phyloP scores from a whole-genome alignment of 1,140 invertebrate species.

The Neotoxoptera formosana region DNA sequence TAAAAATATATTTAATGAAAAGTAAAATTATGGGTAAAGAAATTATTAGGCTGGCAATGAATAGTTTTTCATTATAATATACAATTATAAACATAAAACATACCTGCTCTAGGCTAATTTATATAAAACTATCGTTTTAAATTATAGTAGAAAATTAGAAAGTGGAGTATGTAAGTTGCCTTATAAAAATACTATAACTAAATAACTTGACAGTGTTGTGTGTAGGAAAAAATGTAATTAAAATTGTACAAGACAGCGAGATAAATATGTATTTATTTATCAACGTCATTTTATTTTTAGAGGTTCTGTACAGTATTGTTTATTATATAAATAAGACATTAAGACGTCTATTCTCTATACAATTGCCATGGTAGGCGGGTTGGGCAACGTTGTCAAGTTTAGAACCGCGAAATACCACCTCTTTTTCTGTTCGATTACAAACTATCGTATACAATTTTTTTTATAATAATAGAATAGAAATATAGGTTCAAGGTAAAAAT shows the following conservation, averaged over 20 bases:
- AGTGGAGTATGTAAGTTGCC: background rate
- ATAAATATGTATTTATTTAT: constrained; percentile 28
- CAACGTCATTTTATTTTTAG: constrained; percentile 41
- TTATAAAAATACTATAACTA: background rate
- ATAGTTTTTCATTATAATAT: background rate
- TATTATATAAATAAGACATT: constrained; percentile 30
- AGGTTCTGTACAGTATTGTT: constrained; percentile 26
- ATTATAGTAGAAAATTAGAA: constrained; percentile 4
- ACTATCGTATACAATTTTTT: background rate
- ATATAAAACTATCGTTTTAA: background rate
- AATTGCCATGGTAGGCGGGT: background rate
- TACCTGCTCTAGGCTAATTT: background rate
- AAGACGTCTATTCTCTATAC: background rate
- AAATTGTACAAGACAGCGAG: background rate
- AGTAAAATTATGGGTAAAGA: background rate
- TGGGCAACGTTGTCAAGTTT: constrained; percentile 34
- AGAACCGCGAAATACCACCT: constrained; percentile 1
- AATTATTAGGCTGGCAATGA: background rate
- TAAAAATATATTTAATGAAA: no score
- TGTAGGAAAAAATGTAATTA: background rate
- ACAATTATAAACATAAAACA: background rate
- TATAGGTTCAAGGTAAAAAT: constrained; percentile 40
- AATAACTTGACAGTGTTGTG: background rate
- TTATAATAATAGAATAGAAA: constrained; percentile 22
- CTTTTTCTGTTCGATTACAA: background rate